Conservation (phyloP, 2,888 invertebrate genomes). For the Thereva unica region DNA sequence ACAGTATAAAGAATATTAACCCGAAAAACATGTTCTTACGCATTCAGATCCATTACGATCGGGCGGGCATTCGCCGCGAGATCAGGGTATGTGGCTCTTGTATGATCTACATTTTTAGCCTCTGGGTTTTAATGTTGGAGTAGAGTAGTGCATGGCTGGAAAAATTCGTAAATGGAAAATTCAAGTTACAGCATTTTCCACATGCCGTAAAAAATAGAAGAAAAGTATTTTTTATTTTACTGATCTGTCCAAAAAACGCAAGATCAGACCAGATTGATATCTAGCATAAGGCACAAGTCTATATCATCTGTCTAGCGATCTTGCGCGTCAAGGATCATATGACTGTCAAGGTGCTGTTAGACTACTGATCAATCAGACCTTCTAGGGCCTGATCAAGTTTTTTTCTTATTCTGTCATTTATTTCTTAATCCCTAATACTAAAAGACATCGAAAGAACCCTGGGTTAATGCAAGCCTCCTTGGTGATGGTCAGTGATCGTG, state of each 20-base stretch:
- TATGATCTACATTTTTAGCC: constrained; percentile 10
- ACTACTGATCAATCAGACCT: too few species aligned
- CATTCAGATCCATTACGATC: constrained; percentile 2
- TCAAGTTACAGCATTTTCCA: constrained; percentile 28
- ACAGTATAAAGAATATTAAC: constrained; percentile 26
- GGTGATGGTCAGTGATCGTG: constrained; percentile 31
- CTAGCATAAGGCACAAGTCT: too few species aligned
- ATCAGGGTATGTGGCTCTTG: too few species aligned
- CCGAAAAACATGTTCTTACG: constrained; percentile 33
- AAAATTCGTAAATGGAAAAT: constrained; percentile 38
- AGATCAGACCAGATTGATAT: too few species aligned
- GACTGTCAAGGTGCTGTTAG: too few species aligned
- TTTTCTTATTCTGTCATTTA: too few species aligned
- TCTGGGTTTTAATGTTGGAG: constrained; percentile 25
- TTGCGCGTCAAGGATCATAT: too few species aligned
- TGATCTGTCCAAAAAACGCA: too few species aligned
- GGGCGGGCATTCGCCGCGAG: too few species aligned
- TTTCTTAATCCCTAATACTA: too few species aligned
- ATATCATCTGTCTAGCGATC: too few species aligned
- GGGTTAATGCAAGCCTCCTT: constrained; percentile 11
- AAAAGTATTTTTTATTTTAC: not conserved
- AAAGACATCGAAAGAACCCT: not conserved
- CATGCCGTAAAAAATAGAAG: constrained; percentile 11
- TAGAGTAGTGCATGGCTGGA: constrained; percentile 10
- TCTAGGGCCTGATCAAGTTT: too few species aligned